These are phyloP conservation scores for Flexamia atlantica DNA, from an alignment of 2,888 invertebrate genomes.

Conservation along the genomic window DNA sequence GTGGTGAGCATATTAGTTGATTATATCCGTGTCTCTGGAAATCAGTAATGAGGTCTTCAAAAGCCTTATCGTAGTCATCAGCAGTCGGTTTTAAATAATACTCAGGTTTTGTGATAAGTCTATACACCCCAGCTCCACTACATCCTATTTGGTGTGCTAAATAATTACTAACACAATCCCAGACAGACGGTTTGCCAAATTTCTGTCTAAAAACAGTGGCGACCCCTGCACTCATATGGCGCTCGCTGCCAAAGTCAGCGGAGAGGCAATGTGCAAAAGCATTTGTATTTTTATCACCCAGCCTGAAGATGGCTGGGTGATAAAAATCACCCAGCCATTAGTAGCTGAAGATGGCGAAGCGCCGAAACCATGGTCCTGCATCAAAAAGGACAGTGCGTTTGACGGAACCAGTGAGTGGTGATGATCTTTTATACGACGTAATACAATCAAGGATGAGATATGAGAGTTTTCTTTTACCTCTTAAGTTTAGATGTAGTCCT, in stretches of 20 bases:
- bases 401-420: too few species aligned
- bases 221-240: constrained; percentile 40
- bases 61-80: constrained; percentile 7
- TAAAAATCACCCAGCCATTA: too few species aligned
- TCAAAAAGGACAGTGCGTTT: too few species aligned
- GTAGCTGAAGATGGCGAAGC: too few species aligned
- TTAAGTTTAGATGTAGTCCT: constrained; percentile 23
- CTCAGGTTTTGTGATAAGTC: constrained; percentile 10
- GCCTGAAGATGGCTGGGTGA: constrained; percentile 30
- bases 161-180: constrained; percentile 21
- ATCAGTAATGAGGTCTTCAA: background rate
- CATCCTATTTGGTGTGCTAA: constrained; percentile 6
- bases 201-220: constrained; percentile 25
- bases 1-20: constrained; percentile 19
- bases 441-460: constrained; percentile 24
- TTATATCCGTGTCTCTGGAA: constrained; percentile 19
- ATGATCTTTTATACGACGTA: constrained; percentile 15
- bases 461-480: constrained; percentile 18
- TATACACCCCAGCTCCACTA: constrained; percentile 9
- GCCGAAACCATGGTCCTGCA: too few species aligned
- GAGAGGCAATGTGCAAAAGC: constrained; percentile 29
- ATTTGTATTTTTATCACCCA: background rate
- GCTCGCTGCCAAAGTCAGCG: constrained; percentile 7
- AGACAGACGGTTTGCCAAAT: constrained; percentile 11
- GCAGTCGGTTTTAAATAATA: constrained; percentile 15